These are phyloP conservation scores for Leucophenga maculata DNA, from an alignment of 2,888 invertebrate species.

Conservation along the genomic window DNA sequence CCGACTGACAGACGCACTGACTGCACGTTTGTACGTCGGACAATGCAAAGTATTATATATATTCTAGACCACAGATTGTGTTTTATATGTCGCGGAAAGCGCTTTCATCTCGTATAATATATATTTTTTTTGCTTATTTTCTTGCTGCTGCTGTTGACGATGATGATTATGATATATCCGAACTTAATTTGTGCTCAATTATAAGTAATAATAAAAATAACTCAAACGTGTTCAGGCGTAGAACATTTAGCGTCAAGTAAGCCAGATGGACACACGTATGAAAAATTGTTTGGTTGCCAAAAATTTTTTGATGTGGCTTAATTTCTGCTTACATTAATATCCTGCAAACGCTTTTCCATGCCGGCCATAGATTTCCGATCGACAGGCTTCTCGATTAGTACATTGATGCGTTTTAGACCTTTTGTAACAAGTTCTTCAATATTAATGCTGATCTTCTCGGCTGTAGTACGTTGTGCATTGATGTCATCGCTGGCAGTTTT, in stretches of 20 bases:
- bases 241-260: background rate
- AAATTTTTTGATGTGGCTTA: slow-evolving; percentile 19
- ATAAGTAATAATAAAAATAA: slow-evolving; percentile 20
- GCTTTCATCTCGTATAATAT: background rate
- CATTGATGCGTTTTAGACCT: slow-evolving; percentile 70
- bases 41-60: background rate
- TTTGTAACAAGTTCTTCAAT: slow-evolving; percentile 69
- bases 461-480: slow-evolving; percentile 43
- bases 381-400: slow-evolving; percentile 69
- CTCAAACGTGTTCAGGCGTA: slow-evolving; percentile 2
- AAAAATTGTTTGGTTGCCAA: slow-evolving; percentile 23
- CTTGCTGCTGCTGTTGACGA: background rate
- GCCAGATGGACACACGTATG: slow-evolving; percentile 35
- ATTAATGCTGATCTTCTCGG: slow-evolving; percentile 60
- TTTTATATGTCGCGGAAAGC: no score
- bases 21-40: slow-evolving; percentile 27
- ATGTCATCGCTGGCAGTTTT: slow-evolving; percentile 39
- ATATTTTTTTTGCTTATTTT: background rate
- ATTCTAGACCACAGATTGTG: no score
- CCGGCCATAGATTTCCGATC: slow-evolving; percentile 65
- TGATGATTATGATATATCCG: background rate
- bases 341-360: slow-evolving; percentile 67
- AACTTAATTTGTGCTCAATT: slow-evolving; percentile 12
- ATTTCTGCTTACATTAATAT: slow-evolving; percentile 71
- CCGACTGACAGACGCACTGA: background rate